Percentiles rank a stretch among this genome's conserved stretches.
Evolutionary conservation across 2,888 invertebrate genomes (phyloP).

Genomic region (Apocheima hispidaria): DNA sequence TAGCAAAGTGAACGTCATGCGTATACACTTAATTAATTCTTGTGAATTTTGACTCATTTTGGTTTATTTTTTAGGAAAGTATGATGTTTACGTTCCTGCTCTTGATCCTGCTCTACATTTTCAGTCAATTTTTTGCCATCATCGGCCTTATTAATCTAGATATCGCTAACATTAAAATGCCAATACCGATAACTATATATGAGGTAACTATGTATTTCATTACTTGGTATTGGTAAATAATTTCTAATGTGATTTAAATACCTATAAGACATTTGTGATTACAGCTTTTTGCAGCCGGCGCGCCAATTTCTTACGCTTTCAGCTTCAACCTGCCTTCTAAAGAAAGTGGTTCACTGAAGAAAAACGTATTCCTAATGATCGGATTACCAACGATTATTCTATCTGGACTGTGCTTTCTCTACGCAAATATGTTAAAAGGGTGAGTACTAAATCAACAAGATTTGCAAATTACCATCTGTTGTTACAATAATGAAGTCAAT

Average conservation of each 20-base stretch:
- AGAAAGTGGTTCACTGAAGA: constrained; percentile 65
- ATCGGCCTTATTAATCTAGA: constrained; percentile 80
- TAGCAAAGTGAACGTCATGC: constrained; percentile 6
- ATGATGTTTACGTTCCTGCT: constrained; percentile 81
- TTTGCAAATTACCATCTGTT: too few species aligned
- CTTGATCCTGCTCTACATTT: constrained; percentile 73
- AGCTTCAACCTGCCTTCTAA: constrained; percentile 69
- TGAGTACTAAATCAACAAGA: too few species aligned
- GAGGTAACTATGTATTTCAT: constrained; percentile 63
- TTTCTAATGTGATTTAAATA: background rate
- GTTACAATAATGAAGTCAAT: too few species aligned
- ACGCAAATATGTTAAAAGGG: constrained; percentile 81
- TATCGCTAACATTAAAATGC: constrained; percentile 77
- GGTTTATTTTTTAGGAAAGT: constrained; percentile 72
- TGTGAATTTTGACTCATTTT: constrained; percentile 14
- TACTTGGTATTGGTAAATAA: background rate
- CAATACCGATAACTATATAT: constrained; percentile 76
- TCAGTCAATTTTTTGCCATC: constrained; percentile 81
- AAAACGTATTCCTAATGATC: constrained; percentile 70
- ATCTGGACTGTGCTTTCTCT: constrained; percentile 75
- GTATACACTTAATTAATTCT: constrained; percentile 9
- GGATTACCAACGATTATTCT: constrained; percentile 71
- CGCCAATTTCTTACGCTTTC: constrained; percentile 79
- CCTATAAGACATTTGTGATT: constrained; percentile 39
- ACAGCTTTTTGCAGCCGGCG: constrained; percentile 79